A percentile compares a stretch with the other conserved stretches of the same genome.
Conservation (phyloP, 2,113 vertebrate species). For the Alexandromys fortis region DNA sequence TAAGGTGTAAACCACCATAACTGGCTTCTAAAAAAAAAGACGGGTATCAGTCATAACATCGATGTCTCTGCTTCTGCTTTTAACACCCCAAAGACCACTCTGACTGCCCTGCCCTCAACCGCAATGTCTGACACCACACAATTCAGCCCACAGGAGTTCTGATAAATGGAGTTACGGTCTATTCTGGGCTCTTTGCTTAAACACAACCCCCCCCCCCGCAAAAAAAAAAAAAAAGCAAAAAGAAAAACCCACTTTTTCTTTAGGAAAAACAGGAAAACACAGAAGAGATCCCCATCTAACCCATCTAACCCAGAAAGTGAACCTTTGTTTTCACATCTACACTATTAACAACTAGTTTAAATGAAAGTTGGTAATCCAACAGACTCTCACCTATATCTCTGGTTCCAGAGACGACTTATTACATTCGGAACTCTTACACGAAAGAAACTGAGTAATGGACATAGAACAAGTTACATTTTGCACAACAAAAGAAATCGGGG, state of each 20-base stretch:
- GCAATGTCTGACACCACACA: neutral
- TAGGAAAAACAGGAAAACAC: neutral
- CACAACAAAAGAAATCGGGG: constrained; percentile 43
- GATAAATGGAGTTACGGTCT: neutral
- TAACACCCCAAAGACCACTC: neutral
- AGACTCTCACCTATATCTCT: neutral
- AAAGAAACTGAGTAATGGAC: constrained; percentile 21
- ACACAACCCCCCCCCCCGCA: neutral
- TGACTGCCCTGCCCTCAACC: neutral
- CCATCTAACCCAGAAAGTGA: neutral
- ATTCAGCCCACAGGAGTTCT: neutral
- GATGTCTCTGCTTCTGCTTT: neutral
- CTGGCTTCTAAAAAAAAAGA: neutral
- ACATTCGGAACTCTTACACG: neutral
- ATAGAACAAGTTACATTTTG: neutral
- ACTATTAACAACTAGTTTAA: neutral
- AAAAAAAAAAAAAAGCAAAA: neutral
- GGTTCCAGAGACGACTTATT: neutral
- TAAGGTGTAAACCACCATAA: neutral
- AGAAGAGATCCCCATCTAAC: neutral
- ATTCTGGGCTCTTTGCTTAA: neutral
- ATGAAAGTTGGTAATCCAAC: neutral
- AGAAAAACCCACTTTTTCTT: neutral
- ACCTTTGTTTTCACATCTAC: neutral
- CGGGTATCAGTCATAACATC: neutral